Percentiles rank a stretch among this genome's conserved stretches.
Conservation (phyloP, 2,888 invertebrate genomes). For the Tillus elongatus region DNA sequence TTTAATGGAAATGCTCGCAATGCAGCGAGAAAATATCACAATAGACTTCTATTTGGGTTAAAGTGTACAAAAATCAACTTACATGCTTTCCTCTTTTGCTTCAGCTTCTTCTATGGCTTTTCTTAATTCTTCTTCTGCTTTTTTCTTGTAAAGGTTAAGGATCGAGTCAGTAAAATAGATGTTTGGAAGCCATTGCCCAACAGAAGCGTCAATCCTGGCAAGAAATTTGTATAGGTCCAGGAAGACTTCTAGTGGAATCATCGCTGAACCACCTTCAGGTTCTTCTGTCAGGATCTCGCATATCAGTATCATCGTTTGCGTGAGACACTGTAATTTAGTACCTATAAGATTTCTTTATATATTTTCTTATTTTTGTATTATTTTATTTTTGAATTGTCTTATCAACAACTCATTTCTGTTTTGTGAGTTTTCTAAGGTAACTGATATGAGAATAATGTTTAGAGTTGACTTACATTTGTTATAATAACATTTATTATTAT, state of each 20-base stretch:
- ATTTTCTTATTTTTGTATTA: too few species aligned
- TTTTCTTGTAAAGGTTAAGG: conserved; percentile 27
- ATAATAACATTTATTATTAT: too few species aligned
- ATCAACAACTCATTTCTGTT: not conserved
- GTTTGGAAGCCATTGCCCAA: conserved; percentile 32
- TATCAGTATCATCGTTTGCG: conserved; percentile 68
- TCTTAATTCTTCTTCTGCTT: conserved; percentile 13
- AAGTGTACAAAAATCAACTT: too few species aligned
- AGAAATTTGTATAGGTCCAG: conserved; percentile 50
- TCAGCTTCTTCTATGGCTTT: conserved; percentile 23
- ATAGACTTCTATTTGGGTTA: too few species aligned
- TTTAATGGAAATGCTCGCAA: too few species aligned
- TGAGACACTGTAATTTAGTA: conserved; percentile 49
- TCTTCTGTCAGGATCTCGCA: conserved; percentile 77
- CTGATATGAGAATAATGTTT: too few species aligned
- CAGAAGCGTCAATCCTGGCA: conserved; percentile 50
- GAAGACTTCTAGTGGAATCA: conserved; percentile 58
- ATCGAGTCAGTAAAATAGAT: conserved; percentile 34
- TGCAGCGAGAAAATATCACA: too few species aligned
- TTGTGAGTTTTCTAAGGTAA: too few species aligned
- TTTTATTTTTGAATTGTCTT: too few species aligned
- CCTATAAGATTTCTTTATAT: too few species aligned
- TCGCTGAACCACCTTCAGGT: conserved; percentile 73
- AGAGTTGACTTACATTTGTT: too few species aligned
- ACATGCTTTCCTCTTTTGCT: conserved; percentile 18